These are phyloP conservation scores for Pterostichus madidus DNA, from an alignment of 2,888 invertebrate genomes.

Conservation along the genomic window DNA sequence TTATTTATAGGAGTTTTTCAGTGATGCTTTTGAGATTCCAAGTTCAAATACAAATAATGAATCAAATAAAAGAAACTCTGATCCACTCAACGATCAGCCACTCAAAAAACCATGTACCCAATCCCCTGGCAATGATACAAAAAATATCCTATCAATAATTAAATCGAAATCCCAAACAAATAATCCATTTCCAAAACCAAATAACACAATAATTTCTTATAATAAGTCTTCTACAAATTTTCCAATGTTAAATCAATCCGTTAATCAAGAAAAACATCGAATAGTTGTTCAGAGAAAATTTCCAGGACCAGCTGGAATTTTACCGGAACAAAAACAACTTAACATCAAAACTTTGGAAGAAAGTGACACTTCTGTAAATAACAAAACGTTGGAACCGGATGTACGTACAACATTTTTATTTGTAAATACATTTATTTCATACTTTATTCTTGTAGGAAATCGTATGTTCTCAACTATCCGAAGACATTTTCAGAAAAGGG, in stretches of 20 bases:
- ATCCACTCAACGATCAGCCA: conserved; percentile 28
- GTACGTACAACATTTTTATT: conserved; percentile 30
- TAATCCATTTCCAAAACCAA: background rate
- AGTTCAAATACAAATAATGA: conserved; percentile 18
- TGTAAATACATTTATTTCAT: background rate
- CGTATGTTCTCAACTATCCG: conserved; percentile 72
- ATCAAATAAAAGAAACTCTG: conserved; percentile 44
- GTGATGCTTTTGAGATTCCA: conserved; percentile 49
- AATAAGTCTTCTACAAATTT: background rate
- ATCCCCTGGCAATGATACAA: background rate
- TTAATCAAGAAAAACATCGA: conserved; percentile 45
- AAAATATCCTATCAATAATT: conserved; percentile 52
- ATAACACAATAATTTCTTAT: background rate
- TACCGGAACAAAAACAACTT: conserved; percentile 68
- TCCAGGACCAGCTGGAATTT: conserved; percentile 72
- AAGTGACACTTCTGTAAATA: conserved; percentile 9
- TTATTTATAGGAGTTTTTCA: conserved; percentile 55
- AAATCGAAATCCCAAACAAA: conserved; percentile 14
- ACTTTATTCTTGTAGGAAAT: conserved; percentile 47
- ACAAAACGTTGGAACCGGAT: conserved; percentile 47
- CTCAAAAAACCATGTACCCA: conserved; percentile 42
- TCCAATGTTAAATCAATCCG: background rate
- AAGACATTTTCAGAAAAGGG: conserved; percentile 70
- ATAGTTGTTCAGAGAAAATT: conserved; percentile 70
- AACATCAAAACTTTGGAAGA: conserved; percentile 63